Conservation (phyloP, 2,113 vertebrate genomes). For the Lasiurus cinereus region DNA sequence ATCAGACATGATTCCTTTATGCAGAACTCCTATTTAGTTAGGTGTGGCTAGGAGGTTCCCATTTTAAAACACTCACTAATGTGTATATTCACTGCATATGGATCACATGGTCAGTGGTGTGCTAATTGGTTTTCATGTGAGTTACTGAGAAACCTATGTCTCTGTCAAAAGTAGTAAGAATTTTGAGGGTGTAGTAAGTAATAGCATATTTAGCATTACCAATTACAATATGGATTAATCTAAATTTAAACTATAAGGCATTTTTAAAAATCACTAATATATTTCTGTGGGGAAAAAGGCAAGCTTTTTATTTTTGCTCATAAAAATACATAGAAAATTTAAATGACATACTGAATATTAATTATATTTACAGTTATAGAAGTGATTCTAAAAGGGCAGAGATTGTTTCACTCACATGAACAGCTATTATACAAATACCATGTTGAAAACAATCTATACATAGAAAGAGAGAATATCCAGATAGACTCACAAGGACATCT, state of each 20-base stretch:
- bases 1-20: not conserved
- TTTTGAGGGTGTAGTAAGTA: not conserved
- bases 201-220: not conserved
- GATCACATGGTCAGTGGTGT: not conserved
- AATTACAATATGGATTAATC: not conserved
- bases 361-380: not conserved
- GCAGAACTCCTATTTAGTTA: not conserved
- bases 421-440: not conserved
- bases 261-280: not conserved
- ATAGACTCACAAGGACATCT: not conserved
- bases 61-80: not conserved
- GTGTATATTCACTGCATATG: not conserved
- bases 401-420: not conserved
- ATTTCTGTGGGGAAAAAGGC: slow-evolving; percentile 22
- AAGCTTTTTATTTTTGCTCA: not conserved
- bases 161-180: slow-evolving; percentile 17
- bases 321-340: not conserved
- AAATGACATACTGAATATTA: not conserved
- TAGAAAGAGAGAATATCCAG: not conserved
- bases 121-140: not conserved
- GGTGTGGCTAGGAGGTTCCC: not conserved
- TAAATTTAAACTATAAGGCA: not conserved
- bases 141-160: not conserved
- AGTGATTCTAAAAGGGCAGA: not conserved
- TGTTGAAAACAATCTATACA: not conserved